Evolutionary conservation across 2,113 vertebrate genomes (phyloP).

Genomic region (Delphinus delphis): DNA sequence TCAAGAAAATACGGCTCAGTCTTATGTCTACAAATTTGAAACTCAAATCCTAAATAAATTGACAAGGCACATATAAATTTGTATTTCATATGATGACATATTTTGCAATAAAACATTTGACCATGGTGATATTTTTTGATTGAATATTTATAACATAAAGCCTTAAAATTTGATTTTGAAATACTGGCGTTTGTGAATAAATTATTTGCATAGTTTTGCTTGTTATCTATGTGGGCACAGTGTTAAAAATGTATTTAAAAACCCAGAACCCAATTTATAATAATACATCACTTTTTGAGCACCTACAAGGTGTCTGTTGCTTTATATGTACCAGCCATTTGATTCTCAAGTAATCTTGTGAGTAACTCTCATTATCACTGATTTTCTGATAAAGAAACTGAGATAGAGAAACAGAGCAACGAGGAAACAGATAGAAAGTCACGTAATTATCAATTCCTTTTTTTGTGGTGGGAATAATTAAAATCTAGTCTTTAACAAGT

Average conservation of each 20-base stretch:
- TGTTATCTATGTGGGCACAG: background rate
- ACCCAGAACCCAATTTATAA: background rate
- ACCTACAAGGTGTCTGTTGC: background rate
- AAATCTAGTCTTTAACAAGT: background rate
- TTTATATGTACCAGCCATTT: background rate
- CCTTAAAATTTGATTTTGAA: slow-evolving; percentile 4
- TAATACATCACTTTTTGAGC: background rate
- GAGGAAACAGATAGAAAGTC: background rate
- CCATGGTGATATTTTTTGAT: background rate
- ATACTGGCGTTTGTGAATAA: background rate
- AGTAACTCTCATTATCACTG: background rate
- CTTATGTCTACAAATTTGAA: background rate
- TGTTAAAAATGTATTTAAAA: background rate
- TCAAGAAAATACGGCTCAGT: background rate
- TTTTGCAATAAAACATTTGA: background rate
- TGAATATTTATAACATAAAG: background rate
- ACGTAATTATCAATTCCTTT: background rate
- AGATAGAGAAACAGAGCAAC: background rate
- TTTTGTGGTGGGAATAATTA: background rate
- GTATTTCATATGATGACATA: background rate
- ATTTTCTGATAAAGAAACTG: background rate
- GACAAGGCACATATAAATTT: background rate
- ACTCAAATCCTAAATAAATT: background rate
- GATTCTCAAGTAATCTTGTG: background rate
- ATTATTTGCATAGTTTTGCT: background rate